Conservation (phyloP, 1,140 invertebrate genomes). For the Hylaeus volcanicus region DNA sequence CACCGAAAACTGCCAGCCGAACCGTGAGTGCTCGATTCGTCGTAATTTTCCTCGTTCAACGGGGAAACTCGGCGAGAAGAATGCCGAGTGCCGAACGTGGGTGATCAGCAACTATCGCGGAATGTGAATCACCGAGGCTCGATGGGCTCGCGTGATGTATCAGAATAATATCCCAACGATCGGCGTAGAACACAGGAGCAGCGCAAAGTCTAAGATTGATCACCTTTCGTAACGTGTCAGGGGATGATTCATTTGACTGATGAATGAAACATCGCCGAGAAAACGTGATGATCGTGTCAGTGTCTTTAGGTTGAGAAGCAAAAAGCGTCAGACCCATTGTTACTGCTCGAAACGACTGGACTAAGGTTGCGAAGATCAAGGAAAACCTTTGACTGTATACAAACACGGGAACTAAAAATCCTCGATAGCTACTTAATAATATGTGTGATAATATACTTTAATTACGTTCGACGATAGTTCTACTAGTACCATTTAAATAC, state of each 20-base stretch:
- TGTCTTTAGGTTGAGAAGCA: no score
- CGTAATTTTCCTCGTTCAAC: slow-evolving; percentile 63
- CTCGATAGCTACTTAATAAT: no score
- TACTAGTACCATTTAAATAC: no score
- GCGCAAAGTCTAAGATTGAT: neutral
- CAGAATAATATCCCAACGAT: neutral
- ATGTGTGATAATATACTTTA: no score
- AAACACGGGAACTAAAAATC: no score
- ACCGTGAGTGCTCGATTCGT: slow-evolving; percentile 59
- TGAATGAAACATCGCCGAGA: neutral
- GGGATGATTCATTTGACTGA: neutral
- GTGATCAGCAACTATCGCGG: slow-evolving; percentile 1
- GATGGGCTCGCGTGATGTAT: neutral
- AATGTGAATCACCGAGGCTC: slow-evolving; percentile 15
- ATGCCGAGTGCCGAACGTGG: slow-evolving; percentile 5
- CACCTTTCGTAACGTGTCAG: slow-evolving; percentile 2
- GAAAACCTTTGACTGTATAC: no score
- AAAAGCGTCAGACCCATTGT: no score
- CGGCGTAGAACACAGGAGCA: no score
- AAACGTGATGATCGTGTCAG: no score
- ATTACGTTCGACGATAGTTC: no score
- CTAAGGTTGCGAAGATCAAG: no score
- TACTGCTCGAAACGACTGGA: no score
- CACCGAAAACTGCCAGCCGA: slow-evolving; percentile 69
- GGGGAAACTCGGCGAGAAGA: slow-evolving; percentile 28